Percentiles rank a stretch among this genome's conserved stretches.
phyloP scores from a whole-genome alignment of 2,113 vertebrate genomes.

The Orycteropus afer region DNA sequence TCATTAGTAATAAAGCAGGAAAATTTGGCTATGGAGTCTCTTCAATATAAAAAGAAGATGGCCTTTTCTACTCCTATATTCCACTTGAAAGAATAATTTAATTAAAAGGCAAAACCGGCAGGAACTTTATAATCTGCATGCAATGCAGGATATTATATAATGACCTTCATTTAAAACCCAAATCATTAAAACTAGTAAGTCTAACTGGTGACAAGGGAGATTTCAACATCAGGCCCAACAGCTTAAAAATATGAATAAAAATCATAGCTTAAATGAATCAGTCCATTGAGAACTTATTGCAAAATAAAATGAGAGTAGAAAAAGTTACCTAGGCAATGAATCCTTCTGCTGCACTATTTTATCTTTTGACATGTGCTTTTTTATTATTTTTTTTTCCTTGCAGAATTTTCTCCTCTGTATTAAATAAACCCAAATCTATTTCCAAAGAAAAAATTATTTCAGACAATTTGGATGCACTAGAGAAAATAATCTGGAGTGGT shows the following conservation, averaged over 20 bases:
- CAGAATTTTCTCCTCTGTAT: constrained; percentile 52
- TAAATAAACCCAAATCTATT: constrained; percentile 59
- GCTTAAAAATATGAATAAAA: constrained; percentile 87
- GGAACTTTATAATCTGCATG: constrained; percentile 85
- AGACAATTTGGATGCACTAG: constrained; percentile 60
- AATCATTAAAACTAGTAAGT: constrained; percentile 86
- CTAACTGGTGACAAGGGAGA: constrained; percentile 85
- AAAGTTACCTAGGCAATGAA: constrained; percentile 73
- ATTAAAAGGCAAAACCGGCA: constrained; percentile 86
- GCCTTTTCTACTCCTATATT: constrained; percentile 78
- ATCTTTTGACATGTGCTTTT: constrained; percentile 71
- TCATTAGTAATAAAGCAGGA: constrained; percentile 80
- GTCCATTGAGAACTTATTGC: constrained; percentile 81
- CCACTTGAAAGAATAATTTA: constrained; percentile 86
- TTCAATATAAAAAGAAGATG: constrained; percentile 81
- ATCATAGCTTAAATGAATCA: constrained; percentile 83
- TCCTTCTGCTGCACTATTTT: constrained; percentile 66
- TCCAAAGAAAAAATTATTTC: constrained; percentile 39
- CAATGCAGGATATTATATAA: constrained; percentile 85
- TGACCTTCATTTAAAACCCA: constrained; percentile 84
- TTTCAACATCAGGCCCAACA: constrained; percentile 85
- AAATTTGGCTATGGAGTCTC: constrained; percentile 81
- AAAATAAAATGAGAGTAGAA: constrained; percentile 80
- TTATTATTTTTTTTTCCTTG: not conserved
- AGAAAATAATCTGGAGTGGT: constrained; percentile 50